Conservation (phyloP, 2,797 vertebrate genomes). For the Manis javanica region DNA sequence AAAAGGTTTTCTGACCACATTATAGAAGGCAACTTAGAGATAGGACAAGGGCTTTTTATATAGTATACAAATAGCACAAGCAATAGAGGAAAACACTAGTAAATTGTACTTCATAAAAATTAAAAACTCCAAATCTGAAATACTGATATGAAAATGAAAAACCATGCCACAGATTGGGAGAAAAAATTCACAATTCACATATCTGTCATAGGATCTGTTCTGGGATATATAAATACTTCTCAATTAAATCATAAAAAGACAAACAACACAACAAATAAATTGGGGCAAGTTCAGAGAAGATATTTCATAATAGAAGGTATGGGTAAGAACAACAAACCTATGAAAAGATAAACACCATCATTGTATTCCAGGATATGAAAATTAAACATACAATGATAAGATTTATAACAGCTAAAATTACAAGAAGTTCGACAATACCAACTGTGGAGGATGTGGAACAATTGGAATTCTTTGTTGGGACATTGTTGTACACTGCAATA, state of each 20-base stretch:
- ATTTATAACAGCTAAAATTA: neutral
- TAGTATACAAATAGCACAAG: neutral
- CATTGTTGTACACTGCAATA: neutral
- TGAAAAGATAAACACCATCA: neutral
- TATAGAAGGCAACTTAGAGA: neutral
- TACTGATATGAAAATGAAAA: neutral
- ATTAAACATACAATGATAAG: neutral
- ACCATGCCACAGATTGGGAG: neutral
- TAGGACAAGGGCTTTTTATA: neutral
- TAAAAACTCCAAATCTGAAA: neutral
- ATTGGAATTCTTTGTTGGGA: neutral
- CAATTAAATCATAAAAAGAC: neutral
- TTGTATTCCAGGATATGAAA: neutral
- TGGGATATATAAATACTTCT: slow-evolving; percentile 11
- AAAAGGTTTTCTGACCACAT: neutral
- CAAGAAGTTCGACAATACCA: neutral
- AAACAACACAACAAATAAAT: neutral
- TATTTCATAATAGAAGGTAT: neutral
- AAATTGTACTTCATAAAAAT: neutral
- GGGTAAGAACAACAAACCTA: neutral
- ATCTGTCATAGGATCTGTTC: neutral
- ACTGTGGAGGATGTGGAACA: neutral
- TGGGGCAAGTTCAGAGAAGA: neutral
- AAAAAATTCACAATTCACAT: neutral
- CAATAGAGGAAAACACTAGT: neutral